Conservation (phyloP, 1,140 invertebrate species). For the Leptestheria dahalacensis region DNA sequence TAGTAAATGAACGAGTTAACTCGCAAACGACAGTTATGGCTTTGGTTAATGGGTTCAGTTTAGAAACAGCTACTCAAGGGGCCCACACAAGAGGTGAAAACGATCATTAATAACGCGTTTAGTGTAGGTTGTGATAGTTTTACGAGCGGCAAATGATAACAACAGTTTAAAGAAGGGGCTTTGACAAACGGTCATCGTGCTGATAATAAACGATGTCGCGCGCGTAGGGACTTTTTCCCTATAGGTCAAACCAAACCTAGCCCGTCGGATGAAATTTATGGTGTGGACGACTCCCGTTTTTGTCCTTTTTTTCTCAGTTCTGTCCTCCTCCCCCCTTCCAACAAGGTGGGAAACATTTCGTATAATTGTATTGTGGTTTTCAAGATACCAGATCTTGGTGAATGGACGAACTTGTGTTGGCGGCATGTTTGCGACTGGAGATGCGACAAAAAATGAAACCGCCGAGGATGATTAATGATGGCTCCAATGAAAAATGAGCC, state of each 20-base stretch:
- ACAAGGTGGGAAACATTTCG: too few relatives aligned
- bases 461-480: not conserved
- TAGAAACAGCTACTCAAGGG: not conserved
- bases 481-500: not conserved
- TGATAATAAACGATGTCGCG: not conserved
- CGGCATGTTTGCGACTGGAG: not conserved
- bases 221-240: too few relatives aligned
- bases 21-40: too few relatives aligned
- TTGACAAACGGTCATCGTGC: not conserved
- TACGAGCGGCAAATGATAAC: not conserved
- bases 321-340: too few relatives aligned
- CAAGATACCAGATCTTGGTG: not conserved
- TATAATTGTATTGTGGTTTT: too few relatives aligned
- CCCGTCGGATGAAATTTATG: too few relatives aligned
- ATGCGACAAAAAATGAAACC: not conserved
- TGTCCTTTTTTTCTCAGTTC: too few relatives aligned
- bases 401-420: not conserved
- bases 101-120: slow-evolving; percentile 8
- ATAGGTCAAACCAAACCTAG: too few relatives aligned
- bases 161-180: not conserved
- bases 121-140: not conserved
- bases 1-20: not conserved
- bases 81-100: slow-evolving; percentile 8
- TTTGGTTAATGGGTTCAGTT: not conserved
- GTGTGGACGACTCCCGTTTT: too few relatives aligned